phyloP scores from a whole-genome alignment of 2,797 vertebrate species.

The Tragopan temminckii region DNA sequence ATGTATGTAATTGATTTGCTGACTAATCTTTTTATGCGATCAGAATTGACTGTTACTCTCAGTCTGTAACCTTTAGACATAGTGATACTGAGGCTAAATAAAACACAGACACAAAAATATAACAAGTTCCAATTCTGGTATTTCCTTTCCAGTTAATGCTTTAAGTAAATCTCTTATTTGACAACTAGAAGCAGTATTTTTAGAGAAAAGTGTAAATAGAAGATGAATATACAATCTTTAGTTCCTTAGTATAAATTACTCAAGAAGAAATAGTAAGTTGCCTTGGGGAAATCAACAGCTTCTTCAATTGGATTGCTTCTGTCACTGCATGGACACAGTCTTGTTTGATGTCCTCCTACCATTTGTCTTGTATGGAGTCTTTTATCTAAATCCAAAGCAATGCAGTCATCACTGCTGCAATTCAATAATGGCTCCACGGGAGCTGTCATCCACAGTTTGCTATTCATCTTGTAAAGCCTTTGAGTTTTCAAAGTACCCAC shows the following conservation, averaged over 20 bases:
- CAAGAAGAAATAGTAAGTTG: slow-evolving; percentile 90
- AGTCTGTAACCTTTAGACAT: slow-evolving; percentile 82
- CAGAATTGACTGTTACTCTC: slow-evolving; percentile 81
- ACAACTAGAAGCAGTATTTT: slow-evolving; percentile 72
- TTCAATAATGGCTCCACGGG: slow-evolving; percentile 96
- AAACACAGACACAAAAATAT: slow-evolving; percentile 78
- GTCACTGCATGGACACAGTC: slow-evolving; percentile 94
- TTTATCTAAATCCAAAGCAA: slow-evolving; percentile 99
- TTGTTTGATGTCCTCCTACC: slow-evolving; percentile 97
- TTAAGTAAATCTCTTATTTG: slow-evolving; percentile 55
- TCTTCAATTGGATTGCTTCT: slow-evolving; percentile 95
- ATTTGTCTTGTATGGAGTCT: slow-evolving; percentile 97
- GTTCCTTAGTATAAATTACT: slow-evolving; percentile 92
- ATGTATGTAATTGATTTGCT: slow-evolving; percentile 78
- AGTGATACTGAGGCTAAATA: slow-evolving; percentile 75
- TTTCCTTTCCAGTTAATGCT: slow-evolving; percentile 55
- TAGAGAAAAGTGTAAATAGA: slow-evolving; percentile 78
- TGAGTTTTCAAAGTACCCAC: slow-evolving; percentile 93
- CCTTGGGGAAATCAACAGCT: slow-evolving; percentile 93
- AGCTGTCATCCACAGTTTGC: slow-evolving; percentile 96
- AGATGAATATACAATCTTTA: slow-evolving; percentile 83
- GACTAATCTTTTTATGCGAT: slow-evolving; percentile 83
- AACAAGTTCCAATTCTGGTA: slow-evolving; percentile 55
- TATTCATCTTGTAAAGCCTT: slow-evolving; percentile 96
- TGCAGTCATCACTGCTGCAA: slow-evolving; percentile 94